Conservation (phyloP, 2,113 vertebrate species). For the Gambusia affinis region DNA sequence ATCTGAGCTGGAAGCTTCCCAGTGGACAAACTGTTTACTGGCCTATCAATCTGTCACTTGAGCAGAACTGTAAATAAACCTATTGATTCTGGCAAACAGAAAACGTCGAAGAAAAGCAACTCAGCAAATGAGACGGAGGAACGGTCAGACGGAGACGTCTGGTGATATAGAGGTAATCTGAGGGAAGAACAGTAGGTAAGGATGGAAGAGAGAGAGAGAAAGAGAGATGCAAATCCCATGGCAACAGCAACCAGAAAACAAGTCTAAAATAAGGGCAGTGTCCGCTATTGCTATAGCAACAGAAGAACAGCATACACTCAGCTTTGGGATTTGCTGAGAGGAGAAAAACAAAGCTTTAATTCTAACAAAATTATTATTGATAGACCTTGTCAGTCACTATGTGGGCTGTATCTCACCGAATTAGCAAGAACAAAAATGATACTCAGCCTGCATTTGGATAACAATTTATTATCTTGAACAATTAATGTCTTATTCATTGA, state of each 20-base stretch:
- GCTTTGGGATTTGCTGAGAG: slow-evolving; percentile 78
- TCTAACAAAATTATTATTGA: slow-evolving; percentile 58
- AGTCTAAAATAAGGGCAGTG: slow-evolving; percentile 87
- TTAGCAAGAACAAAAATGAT: slow-evolving; percentile 8
- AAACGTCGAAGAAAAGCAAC: slow-evolving; percentile 62
- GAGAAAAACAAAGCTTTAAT: slow-evolving; percentile 74
- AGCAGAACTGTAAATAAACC: slow-evolving; percentile 47
- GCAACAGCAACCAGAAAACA: slow-evolving; percentile 86
- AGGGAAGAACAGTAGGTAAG: slow-evolving; percentile 52
- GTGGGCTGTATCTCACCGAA: slow-evolving; percentile 36
- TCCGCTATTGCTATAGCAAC: slow-evolving; percentile 88
- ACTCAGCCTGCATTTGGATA: slow-evolving; percentile 13
- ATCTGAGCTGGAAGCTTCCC: slow-evolving; percentile 18
- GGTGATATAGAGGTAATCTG: slow-evolving; percentile 46
- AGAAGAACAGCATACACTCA: slow-evolving; percentile 78
- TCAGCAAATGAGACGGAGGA: slow-evolving; percentile 66
- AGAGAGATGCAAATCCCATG: slow-evolving; percentile 83
- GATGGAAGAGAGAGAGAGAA: slow-evolving; percentile 44
- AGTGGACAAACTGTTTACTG: slow-evolving; percentile 33
- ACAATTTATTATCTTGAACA: not conserved
- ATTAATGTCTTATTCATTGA: slow-evolving; percentile 8
- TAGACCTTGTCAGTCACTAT: slow-evolving; percentile 48
- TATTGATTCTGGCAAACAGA: slow-evolving; percentile 50
- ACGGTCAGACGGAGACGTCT: slow-evolving; percentile 25
- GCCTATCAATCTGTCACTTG: slow-evolving; percentile 48